Evolutionary conservation across 2,888 invertebrate genomes (phyloP).

Genomic region (Pseudococcus longispinus): DNA sequence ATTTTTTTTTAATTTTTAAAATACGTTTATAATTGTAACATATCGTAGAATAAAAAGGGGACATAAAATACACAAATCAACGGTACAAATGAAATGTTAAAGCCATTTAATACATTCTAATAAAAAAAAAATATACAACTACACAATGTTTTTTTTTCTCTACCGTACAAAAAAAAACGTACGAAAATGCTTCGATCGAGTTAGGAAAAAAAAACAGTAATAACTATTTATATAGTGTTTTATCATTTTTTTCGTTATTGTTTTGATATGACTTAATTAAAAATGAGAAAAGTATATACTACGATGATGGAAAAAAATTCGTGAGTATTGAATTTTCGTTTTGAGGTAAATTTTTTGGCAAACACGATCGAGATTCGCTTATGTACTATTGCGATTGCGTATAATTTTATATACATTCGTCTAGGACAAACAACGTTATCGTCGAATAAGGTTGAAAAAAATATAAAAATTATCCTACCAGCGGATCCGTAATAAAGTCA

Average conservation of each 20-base stretch:
- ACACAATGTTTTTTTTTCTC: slow-evolving; percentile 6
- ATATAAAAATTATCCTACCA: not conserved
- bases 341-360: not conserved
- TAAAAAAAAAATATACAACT: slow-evolving; percentile 34
- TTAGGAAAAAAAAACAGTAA: not conserved
- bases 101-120: slow-evolving; percentile 40
- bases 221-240: not conserved
- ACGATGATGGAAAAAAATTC: not conserved
- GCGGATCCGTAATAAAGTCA: not conserved
- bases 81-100: slow-evolving; percentile 48
- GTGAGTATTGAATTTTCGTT: not conserved
- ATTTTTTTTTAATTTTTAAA: slow-evolving; percentile 9
- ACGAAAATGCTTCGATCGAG: not conserved
- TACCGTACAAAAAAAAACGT: not conserved
- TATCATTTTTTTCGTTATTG: not conserved
- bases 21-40: slow-evolving; percentile 12
- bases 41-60: slow-evolving; percentile 37
- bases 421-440: not conserved
- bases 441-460: not conserved
- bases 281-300: not conserved
- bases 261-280: not conserved
- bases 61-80: slow-evolving; percentile 38
- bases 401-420: not conserved
- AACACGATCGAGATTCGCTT: not conserved
- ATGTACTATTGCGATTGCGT: not conserved